Base-by-base conservation (phyloP, 2,888 invertebrate genomes). In the Lucinisca nassula region DNA sequence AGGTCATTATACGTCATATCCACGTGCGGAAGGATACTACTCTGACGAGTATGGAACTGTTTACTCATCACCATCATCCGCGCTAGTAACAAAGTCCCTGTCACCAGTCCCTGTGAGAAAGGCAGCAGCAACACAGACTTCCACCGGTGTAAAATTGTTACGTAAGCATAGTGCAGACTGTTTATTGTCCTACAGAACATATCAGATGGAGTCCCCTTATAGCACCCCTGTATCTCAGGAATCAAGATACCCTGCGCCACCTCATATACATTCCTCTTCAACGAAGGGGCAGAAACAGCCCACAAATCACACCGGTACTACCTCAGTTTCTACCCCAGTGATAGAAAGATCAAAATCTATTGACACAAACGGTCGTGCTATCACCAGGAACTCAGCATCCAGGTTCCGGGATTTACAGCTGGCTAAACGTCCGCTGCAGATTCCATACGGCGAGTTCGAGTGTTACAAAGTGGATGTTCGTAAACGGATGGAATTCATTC, bases 381-480 rank as follows among this genome's bases (percentile, higher is more conserved):
- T 93, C 17, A 89, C 93, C 72, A 88, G 93, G 58, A 88, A 85
- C 30, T 91, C 91, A 17, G 90, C 94, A 24, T 92, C 93, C 55
- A 83, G 94, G 67, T 93, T 94, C 58, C 91, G 93, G 72, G 95
- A 95, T 88, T 89, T 95, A 61, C 95, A 95, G 78, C 89, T 96
- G 74, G 93, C 94, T 10, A 94, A 95, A 73, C 95, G 95, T 76
- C 96, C 96, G 17, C 87, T 96, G 79, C 95, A 96, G 89, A 95
- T 96, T 58, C 93, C 95, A 10, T 95, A 95, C 81, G 95, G 96
- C 45, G 95, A 96, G 79, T 96, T 95, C 84, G 93, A 94, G 75
- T 93, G 94, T n/a, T 95, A 95, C 85, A 94, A 95, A 78, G 93
- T 92, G 21, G 95, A 95, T 88, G 89, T 94, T 45, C 91, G 93